Evolutionary conservation across 1,140 invertebrate species (phyloP).

Genomic region (Antheraea mylitta): DNA sequence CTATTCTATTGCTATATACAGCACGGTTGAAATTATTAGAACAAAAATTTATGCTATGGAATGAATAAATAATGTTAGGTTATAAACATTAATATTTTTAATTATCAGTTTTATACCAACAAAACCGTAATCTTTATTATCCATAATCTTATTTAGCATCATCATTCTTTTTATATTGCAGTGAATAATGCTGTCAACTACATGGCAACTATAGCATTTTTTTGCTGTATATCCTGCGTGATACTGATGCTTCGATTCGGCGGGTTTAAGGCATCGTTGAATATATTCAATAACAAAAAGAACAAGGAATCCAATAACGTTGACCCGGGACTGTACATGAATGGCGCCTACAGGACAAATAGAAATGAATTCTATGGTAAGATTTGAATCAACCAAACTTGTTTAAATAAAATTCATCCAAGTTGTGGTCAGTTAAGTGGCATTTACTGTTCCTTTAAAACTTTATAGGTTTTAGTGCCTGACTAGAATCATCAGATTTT

Average conservation of each 20-base stretch:
- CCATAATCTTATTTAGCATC: no score
- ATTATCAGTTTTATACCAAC: not conserved
- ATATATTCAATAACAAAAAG: constrained; percentile 40
- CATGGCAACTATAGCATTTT: constrained; percentile 28
- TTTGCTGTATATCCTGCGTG: constrained; percentile 34
- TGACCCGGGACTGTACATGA: constrained; percentile 31
- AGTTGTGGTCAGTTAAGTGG: no score
- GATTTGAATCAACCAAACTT: constrained; percentile 8
- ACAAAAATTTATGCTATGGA: no score
- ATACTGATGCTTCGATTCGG: constrained; percentile 63
- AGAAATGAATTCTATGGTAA: constrained; percentile 54
- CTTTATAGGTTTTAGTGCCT: no score
- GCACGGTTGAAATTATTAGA: no score
- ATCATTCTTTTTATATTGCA: constrained; percentile 11
- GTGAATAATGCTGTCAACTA: constrained; percentile 29
- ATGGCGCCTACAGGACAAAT: constrained; percentile 57
- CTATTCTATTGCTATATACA: no score
- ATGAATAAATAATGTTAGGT: no score
- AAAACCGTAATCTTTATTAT: not conserved
- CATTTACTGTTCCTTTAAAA: no score
- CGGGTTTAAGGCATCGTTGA: constrained; percentile 69
- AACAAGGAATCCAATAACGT: constrained; percentile 37
- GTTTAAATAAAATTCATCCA: not conserved
- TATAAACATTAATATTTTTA: no score
- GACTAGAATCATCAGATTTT: no score